Conservation (phyloP, 2,888 invertebrate genomes). For the Itoplectis maculator region DNA sequence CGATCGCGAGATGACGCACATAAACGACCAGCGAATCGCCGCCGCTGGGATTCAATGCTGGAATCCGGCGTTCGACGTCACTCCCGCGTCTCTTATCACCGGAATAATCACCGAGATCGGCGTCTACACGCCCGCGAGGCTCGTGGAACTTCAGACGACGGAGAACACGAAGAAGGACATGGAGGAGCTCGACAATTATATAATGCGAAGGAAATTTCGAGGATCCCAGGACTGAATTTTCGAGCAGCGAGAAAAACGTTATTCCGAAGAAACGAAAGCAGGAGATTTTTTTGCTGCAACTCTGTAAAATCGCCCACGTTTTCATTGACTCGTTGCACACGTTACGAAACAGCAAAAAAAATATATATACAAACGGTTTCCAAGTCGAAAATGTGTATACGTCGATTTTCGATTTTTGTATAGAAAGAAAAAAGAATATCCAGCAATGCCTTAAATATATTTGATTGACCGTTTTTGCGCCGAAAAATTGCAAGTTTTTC, state of each 20-base stretch:
- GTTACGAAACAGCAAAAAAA: conserved; percentile 1
- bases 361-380: conserved; percentile 11
- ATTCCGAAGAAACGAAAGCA: no score
- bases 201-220: conserved; percentile 50
- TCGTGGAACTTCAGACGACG: conserved; percentile 73
- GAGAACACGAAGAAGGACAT: conserved; percentile 42
- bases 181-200: conserved; percentile 51
- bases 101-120: conserved; percentile 98
- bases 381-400: conserved; percentile 30
- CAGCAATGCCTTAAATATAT: conserved; percentile 57
- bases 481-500: background rate
- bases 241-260: no score
- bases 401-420: conserved; percentile 24
- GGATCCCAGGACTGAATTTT: conserved; percentile 40
- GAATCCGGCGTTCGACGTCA: conserved; percentile 99
- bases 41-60: conserved; percentile 96
- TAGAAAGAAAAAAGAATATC: conserved; percentile 21
- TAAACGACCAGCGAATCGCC: conserved; percentile 94
- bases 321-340: conserved; percentile 21
- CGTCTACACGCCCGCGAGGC: conserved; percentile 89
- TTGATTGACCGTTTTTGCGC: conserved; percentile 34
- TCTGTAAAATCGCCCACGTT: conserved; percentile 28
- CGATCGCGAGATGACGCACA: conserved; percentile 95
- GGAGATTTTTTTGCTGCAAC: conserved; percentile 23
- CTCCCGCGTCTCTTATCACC: conserved; percentile 95